Evolutionary conservation across 1,140 invertebrate genomes (phyloP).

Genomic region (Popillia japonica): DNA sequence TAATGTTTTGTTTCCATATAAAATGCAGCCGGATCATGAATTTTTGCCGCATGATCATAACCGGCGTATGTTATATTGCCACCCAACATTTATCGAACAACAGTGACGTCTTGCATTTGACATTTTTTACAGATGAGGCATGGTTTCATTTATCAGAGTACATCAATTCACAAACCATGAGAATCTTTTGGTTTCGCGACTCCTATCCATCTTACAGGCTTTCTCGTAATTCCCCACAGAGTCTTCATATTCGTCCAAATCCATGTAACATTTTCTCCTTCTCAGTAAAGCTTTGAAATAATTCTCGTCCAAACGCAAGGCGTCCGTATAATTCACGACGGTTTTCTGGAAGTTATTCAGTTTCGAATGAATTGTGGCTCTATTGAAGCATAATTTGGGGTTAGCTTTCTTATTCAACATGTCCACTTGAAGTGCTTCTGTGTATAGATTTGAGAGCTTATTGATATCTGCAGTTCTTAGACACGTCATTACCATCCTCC

Average conservation of each 20-base stretch:
- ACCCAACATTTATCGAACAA: too few species aligned
- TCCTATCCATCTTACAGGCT: slow-evolving; percentile 85
- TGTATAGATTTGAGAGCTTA: slow-evolving; percentile 86
- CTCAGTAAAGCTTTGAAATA: slow-evolving; percentile 91
- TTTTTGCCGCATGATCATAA: too few species aligned
- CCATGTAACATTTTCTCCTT: slow-evolving; percentile 86
- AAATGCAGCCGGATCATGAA: too few species aligned
- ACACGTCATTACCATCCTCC: slow-evolving; percentile 87
- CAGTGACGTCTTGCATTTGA: too few species aligned
- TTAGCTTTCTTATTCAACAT: slow-evolving; percentile 85
- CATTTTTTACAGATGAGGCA: too few species aligned
- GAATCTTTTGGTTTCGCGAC: slow-evolving; percentile 77
- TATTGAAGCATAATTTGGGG: slow-evolving; percentile 90
- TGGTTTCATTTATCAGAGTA: too few species aligned
- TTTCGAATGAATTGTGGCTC: slow-evolving; percentile 84
- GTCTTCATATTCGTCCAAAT: slow-evolving; percentile 86
- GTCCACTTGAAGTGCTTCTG: slow-evolving; percentile 85
- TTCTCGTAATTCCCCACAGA: slow-evolving; percentile 92
- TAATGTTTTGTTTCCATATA: too few species aligned
- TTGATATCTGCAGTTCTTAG: slow-evolving; percentile 75
- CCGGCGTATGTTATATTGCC: too few species aligned
- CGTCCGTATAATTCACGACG: slow-evolving; percentile 84
- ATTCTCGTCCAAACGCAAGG: slow-evolving; percentile 85
- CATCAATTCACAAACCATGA: too few species aligned
- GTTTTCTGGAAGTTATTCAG: slow-evolving; percentile 79